phyloP scores from a whole-genome alignment of 2,797 vertebrate species.

The Gymnothorax javanicus region DNA sequence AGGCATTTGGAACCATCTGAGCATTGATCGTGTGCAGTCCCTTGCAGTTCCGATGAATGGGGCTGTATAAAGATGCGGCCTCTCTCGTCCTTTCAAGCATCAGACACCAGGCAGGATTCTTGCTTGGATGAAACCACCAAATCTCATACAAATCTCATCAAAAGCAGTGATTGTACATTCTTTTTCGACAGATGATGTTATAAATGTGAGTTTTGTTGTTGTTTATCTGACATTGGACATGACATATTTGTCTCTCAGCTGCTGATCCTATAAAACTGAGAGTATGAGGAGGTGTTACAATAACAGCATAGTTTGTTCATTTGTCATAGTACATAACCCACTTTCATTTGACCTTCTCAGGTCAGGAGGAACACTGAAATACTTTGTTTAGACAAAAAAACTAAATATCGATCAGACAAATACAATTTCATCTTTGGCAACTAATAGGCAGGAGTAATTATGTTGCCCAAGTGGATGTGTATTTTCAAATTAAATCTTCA shows the following conservation, averaged over 20 bases:
- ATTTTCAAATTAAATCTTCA: too few relatives aligned
- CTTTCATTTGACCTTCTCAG: not conserved
- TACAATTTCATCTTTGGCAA: not conserved
- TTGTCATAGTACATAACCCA: not conserved
- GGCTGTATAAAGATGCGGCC: not conserved
- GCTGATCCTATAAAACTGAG: not conserved
- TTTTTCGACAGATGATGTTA: not conserved
- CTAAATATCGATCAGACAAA: not conserved
- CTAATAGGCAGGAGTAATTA: not conserved
- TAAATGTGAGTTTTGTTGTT: not conserved
- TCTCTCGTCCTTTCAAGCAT: not conserved
- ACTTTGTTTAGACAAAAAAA: not conserved
- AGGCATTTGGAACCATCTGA: slow-evolving; percentile 8
- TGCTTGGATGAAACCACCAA: not conserved
- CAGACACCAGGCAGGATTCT: not conserved
- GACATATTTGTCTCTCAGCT: not conserved
- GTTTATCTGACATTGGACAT: not conserved
- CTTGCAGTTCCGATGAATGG: not conserved
- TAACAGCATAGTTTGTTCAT: not conserved
- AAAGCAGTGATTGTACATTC: not conserved
- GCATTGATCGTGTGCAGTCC: not conserved
- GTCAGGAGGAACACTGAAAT: not conserved
- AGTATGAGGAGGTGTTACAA: not conserved
- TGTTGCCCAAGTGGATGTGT: too few relatives aligned
- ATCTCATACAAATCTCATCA: not conserved